Percentiles rank a stretch among this genome's conserved stretches.
Conservation (phyloP, 2,113 vertebrate genomes). For the Plestiodon gilberti region DNA sequence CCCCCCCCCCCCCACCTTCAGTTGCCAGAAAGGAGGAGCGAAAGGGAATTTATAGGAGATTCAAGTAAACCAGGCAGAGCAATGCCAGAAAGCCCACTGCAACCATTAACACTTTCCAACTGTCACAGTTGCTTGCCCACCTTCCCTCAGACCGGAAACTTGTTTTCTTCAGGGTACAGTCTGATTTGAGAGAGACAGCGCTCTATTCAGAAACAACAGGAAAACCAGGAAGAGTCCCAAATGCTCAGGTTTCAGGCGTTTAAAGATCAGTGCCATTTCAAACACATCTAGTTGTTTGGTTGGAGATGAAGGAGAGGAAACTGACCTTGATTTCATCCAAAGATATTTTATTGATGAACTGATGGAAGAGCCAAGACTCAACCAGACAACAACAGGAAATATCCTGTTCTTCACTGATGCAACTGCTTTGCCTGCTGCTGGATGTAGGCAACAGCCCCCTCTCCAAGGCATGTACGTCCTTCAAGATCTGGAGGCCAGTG, state of each 20-base stretch:
- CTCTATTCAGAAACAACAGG: slow-evolving; percentile 19
- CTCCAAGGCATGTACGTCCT: too few relatives aligned
- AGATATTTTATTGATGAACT: slow-evolving; percentile 39
- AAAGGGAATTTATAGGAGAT: slow-evolving; percentile 31
- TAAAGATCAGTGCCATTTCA: slow-evolving; percentile 3
- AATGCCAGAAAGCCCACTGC: background rate
- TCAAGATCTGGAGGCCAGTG: too few relatives aligned
- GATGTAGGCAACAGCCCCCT: too few relatives aligned
- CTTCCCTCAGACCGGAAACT: slow-evolving; percentile 26
- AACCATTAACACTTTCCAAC: slow-evolving; percentile 5
- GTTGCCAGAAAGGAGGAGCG: slow-evolving; percentile 21
- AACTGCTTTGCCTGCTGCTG: slow-evolving; percentile 46
- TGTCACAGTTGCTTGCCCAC: background rate
- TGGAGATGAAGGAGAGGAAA: slow-evolving; percentile 8
- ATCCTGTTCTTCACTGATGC: slow-evolving; percentile 35
- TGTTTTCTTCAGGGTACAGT: slow-evolving; percentile 25
- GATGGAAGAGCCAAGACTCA: slow-evolving; percentile 49
- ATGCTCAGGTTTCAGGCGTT: slow-evolving; percentile 38
- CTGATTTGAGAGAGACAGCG: slow-evolving; percentile 39
- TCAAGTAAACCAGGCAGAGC: background rate
- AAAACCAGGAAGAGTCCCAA: slow-evolving; percentile 33
- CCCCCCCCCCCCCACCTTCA: background rate
- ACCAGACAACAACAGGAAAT: slow-evolving; percentile 61
- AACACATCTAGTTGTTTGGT: slow-evolving; percentile 3
- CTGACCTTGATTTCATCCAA: slow-evolving; percentile 33